A percentile compares a stretch with the other conserved stretches of the same genome.
phyloP scores from a whole-genome alignment of 1,140 invertebrate species.

The Danaus melanippus region DNA sequence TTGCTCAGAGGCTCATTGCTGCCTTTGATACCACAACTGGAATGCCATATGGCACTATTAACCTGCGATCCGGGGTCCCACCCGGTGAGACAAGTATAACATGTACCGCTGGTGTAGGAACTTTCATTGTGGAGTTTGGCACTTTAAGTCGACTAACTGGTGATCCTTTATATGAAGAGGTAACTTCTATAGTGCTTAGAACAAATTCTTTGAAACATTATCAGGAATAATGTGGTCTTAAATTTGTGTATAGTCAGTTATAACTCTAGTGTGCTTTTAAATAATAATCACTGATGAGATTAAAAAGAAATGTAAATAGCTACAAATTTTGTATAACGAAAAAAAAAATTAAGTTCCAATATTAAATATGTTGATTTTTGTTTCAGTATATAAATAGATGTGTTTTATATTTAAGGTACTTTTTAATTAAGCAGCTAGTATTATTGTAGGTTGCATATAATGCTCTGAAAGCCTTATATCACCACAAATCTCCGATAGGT shows the following conservation, averaged over 20 bases:
- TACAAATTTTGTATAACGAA: too few relatives aligned
- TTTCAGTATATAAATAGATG: too few relatives aligned
- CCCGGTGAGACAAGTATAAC: constrained; percentile 95
- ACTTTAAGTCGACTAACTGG: constrained; percentile 95
- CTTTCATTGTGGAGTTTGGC: constrained; percentile 98
- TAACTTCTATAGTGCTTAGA: constrained; percentile 28
- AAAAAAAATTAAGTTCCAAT: too few relatives aligned
- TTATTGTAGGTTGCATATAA: constrained; percentile 85
- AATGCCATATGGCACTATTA: constrained; percentile 99
- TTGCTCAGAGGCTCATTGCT: constrained; percentile 89
- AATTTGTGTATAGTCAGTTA: too few relatives aligned
- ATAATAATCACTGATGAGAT: too few relatives aligned
- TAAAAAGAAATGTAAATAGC: too few relatives aligned
- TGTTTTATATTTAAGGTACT: too few relatives aligned
- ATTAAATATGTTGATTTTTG: too few relatives aligned
- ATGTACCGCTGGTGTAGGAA: constrained; percentile 98
- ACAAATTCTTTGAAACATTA: too few relatives aligned
- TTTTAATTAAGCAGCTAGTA: too few relatives aligned
- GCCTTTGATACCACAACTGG: constrained; percentile 93
- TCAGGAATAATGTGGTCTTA: too few relatives aligned
- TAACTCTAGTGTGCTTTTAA: too few relatives aligned
- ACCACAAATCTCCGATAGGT: constrained; percentile 89
- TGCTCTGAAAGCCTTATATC: constrained; percentile 91
- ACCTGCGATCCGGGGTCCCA: constrained; percentile 93
- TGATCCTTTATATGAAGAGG: constrained; percentile 94